Base-by-base conservation (phyloP, 2,797 vertebrate genomes). In the Peromyscus aztecus region DNA sequence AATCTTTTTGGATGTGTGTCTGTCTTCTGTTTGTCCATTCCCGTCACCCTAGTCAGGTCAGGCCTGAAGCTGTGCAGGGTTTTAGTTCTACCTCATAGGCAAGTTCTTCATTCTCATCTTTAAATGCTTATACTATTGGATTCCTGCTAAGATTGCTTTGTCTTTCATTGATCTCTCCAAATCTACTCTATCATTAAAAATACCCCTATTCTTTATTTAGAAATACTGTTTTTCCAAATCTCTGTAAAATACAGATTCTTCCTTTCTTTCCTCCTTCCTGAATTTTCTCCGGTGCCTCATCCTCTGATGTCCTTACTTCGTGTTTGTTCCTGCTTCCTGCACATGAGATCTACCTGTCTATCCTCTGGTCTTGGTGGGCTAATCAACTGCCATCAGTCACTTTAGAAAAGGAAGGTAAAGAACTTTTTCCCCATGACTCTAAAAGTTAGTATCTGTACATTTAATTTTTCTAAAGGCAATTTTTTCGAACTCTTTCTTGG, bases 391-490 rank as follows among this genome's bases (percentile, higher is more conserved):
- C 29, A 6, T 76, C 11, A 6, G 85, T 65, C 55, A 77, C 21
- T 31, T 52, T 34, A 78, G 59, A 67, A 40, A n/a, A 34, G 34
- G n/a, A 11, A 82, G 29, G 17, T 0, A 31, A 12, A 3, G 23
- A 34, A 34, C 1, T 78, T 34, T 27, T 40, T 14, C 11, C 3
- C 52, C 17, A 46, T 7, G 31, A 91, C n/a, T 92, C 88, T 14
- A 69, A 40, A 75, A 82, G 13, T 86, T 82, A 91, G 49, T 29
- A 83, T 76, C 87, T 94, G 83, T 63, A 34, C 37, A 67, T 69
- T 96, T 63, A 81, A 37, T 75, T 90, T 94, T 55, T 87, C 55
- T 11, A 86, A 84, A 93, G 84, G 61, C 46, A 84, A 77, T 52
- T 46, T 21, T 89, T 91, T 78, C 40, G 69, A 3, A 61, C 16